Evolutionary conservation across 2,888 invertebrate genomes (phyloP).

Genomic region (Adelphocoris suturalis): DNA sequence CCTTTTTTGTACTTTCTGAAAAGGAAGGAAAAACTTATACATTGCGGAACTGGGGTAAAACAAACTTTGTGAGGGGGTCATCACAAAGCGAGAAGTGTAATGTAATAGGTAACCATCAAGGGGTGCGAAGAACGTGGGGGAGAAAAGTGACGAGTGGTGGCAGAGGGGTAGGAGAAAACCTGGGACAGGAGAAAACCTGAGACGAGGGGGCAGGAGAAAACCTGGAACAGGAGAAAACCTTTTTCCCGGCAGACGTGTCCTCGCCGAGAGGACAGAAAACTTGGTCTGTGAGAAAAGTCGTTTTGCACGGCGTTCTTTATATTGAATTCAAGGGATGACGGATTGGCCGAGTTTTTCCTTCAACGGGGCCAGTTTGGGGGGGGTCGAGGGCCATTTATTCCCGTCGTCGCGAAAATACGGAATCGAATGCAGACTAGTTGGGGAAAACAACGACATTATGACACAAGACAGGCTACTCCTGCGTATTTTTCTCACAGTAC

Average conservation of each 20-base stretch:
- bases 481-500: no score
- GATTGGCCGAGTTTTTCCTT: not conserved
- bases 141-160: no score
- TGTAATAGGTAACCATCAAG: conserved; percentile 49
- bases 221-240: not conserved
- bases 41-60: conserved; percentile 32
- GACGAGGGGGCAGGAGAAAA: no score
- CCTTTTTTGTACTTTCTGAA: conserved; percentile 2
- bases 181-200: no score
- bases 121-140: not conserved
- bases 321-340: conserved; percentile 20
- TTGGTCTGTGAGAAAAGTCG: not conserved
- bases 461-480: no score
- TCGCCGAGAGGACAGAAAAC: not conserved
- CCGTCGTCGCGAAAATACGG: no score
- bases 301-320: not conserved
- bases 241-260: not conserved
- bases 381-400: no score
- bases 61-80: conserved; percentile 49
- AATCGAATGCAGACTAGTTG: no score
- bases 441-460: no score
- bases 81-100: conserved; percentile 47
- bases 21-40: conserved; percentile 4
- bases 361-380: no score
- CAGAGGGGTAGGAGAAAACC: no score